Base-by-base conservation (phyloP, 2,888 invertebrate species). In the Lasioglossum morio region DNA sequence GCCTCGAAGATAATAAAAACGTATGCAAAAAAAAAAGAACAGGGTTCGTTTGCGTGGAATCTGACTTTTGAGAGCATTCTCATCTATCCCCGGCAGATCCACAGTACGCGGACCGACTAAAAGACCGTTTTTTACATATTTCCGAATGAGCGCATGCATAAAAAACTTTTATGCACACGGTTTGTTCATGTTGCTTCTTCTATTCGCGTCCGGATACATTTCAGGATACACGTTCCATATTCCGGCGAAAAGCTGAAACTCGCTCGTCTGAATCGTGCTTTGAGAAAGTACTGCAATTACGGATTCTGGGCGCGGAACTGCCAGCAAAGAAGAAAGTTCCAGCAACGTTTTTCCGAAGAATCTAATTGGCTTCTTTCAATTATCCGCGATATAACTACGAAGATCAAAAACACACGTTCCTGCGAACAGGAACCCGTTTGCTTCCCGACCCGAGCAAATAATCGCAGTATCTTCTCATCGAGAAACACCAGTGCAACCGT, bases 181-280 rank as follows among this genome's bases (percentile, higher is more conserved):
- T 34, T 23, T 37, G 37, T 37, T 10, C 37, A 4, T 23, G 69
- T 23, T 8, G 34, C 1, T 5, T 34, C 16, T 66, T 10, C 8
- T 23, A 37, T 8, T 69, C 12, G 10, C 34, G 69, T 34, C 34
- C 66, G 30, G 19, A 30, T 63, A 30, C 30, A 7, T 30, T 19
- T 34, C 66, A 8, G 34, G 34, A 34, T 34, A 5, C 34, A 19
- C 8, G 66, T 34, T 34, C 19, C 34, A 23, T 34, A 63, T 63
- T 16, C 16, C 19, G 7, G 34, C 66, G 19, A 5, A 34, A 30
- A 8, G 34, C 10, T 19, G 23, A 23, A 37, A 69, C 69, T 37
- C 69, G 69, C 69, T 69, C 69, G 69, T 69, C 69, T 69, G 69
- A 69, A 69, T 37, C 69, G 37, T 23, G 69, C 69, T 69, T 8